phyloP scores from a whole-genome alignment of 2,113 vertebrate species.

The Ictidomys tridecemlineatus region DNA sequence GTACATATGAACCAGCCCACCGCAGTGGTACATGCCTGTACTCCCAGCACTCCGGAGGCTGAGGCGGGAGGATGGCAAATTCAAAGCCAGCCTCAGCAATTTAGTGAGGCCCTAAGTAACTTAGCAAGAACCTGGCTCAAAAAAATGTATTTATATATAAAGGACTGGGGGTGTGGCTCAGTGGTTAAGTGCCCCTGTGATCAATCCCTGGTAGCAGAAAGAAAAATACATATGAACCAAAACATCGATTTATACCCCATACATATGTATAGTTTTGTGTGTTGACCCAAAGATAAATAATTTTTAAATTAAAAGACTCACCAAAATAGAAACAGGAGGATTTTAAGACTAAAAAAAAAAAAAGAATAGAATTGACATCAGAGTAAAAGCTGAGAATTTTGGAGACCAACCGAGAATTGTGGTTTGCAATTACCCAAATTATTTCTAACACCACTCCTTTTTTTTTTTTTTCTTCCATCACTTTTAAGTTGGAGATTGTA shows the following conservation, averaged over 20 bases:
- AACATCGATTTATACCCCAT: not conserved
- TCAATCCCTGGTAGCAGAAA: too few species aligned
- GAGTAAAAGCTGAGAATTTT: not conserved
- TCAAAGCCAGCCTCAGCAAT: too few species aligned
- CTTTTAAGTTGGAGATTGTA: slow-evolving; percentile 35
- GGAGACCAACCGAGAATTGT: not conserved
- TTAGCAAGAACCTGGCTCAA: too few species aligned
- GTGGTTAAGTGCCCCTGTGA: too few species aligned
- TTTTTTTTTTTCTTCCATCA: not conserved
- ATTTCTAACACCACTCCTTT: not conserved
- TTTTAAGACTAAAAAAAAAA: not conserved
- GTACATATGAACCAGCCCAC: not conserved
- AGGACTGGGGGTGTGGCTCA: too few species aligned
- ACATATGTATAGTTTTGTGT: not conserved
- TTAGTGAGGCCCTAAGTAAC: too few species aligned
- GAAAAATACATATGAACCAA: not conserved
- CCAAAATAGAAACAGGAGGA: not conserved
- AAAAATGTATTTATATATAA: too few species aligned
- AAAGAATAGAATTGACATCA: not conserved
- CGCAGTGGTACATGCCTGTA: too few species aligned
- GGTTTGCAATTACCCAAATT: not conserved
- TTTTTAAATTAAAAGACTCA: not conserved
- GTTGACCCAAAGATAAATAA: not conserved
- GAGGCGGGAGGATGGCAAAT: too few species aligned
- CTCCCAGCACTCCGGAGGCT: too few species aligned